phyloP scores from a whole-genome alignment of 1,140 invertebrate species.

The Chironomus striatipennis region DNA sequence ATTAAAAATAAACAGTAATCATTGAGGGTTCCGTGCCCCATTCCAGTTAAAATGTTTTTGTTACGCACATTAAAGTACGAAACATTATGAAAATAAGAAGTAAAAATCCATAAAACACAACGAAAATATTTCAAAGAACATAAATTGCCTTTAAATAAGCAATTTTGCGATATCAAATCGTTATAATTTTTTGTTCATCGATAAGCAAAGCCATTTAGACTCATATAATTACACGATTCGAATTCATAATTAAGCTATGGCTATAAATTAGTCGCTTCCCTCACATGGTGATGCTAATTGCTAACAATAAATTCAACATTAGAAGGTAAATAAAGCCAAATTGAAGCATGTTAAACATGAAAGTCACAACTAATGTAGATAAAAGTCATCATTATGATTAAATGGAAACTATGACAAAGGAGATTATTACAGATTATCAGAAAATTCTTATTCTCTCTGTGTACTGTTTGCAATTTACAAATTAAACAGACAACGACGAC shows the following conservation, averaged over 20 bases:
- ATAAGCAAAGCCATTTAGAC: neutral
- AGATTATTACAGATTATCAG: neutral
- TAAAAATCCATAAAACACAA: neutral
- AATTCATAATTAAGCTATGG: neutral
- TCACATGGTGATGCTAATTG: neutral
- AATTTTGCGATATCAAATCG: neutral
- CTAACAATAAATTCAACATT: too few species aligned
- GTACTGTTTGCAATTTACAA: neutral
- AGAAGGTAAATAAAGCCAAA: neutral
- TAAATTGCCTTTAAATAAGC: neutral
- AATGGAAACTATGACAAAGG: neutral
- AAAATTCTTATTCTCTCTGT: neutral
- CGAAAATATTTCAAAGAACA: neutral
- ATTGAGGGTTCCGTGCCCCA: neutral
- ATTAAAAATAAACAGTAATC: conserved; percentile 7
- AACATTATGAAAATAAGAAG: neutral
- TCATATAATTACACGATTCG: neutral
- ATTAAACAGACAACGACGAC: neutral
- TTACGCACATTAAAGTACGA: neutral
- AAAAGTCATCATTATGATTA: neutral
- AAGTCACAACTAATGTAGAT: neutral
- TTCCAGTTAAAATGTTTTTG: neutral
- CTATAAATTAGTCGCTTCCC: neutral
- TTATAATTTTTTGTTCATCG: too few species aligned
- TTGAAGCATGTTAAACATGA: neutral